Conservation (phyloP, 2,797 vertebrate species). For the Sus cebifrons region DNA sequence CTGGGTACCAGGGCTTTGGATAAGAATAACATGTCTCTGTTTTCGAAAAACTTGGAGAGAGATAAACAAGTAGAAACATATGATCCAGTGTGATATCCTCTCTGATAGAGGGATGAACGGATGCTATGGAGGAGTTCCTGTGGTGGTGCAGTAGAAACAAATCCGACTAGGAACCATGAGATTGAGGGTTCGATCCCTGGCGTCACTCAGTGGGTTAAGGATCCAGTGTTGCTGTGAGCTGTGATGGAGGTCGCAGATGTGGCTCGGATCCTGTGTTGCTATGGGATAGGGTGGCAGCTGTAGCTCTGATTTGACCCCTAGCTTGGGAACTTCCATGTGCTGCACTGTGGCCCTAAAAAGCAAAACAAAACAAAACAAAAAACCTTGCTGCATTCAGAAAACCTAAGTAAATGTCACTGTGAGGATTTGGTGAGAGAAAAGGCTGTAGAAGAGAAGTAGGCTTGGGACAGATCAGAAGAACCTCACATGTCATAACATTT, state of each 20-base stretch:
- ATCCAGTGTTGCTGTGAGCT: too few species aligned
- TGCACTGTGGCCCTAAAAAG: not conserved
- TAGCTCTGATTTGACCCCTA: too few species aligned
- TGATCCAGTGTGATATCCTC: not conserved
- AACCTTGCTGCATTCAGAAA: not conserved
- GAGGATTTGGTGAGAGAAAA: not conserved
- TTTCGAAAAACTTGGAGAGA: constrained; percentile 48
- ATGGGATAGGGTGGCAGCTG: too few species aligned
- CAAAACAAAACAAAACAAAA: not conserved
- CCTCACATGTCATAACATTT: not conserved
- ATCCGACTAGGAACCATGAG: too few species aligned
- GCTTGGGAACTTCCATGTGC: too few species aligned
- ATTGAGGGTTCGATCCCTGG: too few species aligned
- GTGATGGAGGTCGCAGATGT: too few species aligned
- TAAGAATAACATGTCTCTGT: not conserved
- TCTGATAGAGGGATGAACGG: not conserved
- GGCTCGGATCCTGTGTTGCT: too few species aligned
- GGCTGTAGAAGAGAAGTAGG: constrained; percentile 6
- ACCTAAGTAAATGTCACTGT: not conserved
- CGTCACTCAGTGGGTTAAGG: too few species aligned
- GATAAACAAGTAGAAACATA: not conserved
- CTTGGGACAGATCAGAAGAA: not conserved
- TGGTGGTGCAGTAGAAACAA: too few species aligned
- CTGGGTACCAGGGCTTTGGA: not conserved
- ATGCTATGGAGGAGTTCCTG: not conserved